A percentile compares a stretch with the other conserved stretches of the same genome.
phyloP scores from a whole-genome alignment of 2,888 invertebrate species.

The Fragum sueziense region DNA sequence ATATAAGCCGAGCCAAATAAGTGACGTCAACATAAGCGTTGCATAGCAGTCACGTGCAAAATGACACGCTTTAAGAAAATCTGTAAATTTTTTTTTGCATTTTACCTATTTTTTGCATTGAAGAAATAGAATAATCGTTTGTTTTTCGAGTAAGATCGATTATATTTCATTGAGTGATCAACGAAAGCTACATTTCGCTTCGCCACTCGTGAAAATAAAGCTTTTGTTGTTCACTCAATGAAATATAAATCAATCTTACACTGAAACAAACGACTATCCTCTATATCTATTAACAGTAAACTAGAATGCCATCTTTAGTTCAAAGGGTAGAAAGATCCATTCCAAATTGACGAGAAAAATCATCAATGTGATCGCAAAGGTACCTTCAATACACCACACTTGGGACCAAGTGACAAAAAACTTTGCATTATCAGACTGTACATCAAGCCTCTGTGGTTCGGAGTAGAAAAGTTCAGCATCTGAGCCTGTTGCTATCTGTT shows the following conservation, averaged over 20 bases:
- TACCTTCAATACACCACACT: conserved; percentile 26
- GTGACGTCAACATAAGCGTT: too few relatives aligned
- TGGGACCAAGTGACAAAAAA: conserved; percentile 41
- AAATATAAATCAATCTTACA: not conserved
- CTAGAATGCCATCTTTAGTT: not conserved
- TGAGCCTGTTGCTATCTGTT: not conserved
- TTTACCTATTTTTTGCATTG: too few relatives aligned
- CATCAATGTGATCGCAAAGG: too few relatives aligned
- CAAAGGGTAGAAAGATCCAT: too few relatives aligned
- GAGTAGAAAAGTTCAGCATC: not conserved
- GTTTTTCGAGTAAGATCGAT: too few relatives aligned
- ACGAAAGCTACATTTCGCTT: not conserved
- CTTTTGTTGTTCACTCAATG: not conserved
- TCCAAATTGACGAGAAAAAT: too few relatives aligned
- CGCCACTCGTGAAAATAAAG: not conserved
- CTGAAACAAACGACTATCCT: not conserved
- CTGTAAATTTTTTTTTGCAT: too few relatives aligned
- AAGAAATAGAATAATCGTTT: too few relatives aligned
- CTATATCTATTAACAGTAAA: not conserved
- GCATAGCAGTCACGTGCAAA: too few relatives aligned
- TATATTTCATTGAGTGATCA: too few relatives aligned
- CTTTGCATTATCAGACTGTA: not conserved
- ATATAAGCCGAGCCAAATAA: too few relatives aligned
- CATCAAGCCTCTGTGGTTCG: not conserved
- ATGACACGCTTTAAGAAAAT: too few relatives aligned